These are phyloP conservation scores for Halesus radiatus DNA, from an alignment of 1,140 invertebrate genomes.

Conservation along the genomic window DNA sequence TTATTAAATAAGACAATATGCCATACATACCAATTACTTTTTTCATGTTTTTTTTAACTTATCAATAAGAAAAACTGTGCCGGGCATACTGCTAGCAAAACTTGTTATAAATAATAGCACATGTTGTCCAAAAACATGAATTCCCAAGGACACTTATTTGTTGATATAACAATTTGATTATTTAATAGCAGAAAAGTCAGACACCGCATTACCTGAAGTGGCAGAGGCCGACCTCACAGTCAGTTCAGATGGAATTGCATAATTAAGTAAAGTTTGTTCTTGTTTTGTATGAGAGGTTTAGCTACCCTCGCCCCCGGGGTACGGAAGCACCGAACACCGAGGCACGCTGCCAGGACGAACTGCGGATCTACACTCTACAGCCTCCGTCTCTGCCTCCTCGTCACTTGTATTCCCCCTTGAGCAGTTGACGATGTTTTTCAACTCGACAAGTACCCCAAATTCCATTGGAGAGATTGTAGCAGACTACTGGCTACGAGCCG, in stretches of 20 bases:
- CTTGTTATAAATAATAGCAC: too few species aligned
- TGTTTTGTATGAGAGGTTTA: conserved; percentile 50
- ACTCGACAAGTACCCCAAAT: conserved; percentile 34
- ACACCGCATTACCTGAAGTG: conserved; percentile 46
- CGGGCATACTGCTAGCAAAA: too few species aligned
- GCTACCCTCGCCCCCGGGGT: conserved; percentile 15
- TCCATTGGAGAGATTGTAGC: not conserved
- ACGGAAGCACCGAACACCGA: not conserved
- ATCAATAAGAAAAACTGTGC: too few species aligned
- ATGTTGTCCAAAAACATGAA: not conserved
- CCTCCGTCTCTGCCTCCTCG: not conserved
- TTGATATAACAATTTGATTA: not conserved
- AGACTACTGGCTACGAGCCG: too few species aligned
- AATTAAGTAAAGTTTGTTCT: conserved; percentile 56
- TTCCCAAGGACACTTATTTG: not conserved
- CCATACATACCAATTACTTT: too few species aligned
- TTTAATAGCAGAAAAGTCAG: conserved; percentile 10
- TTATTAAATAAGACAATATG: too few species aligned
- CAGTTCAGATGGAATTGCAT: conserved; percentile 55
- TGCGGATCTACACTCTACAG: not conserved
- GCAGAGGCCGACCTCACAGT: conserved; percentile 30
- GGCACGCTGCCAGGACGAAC: conserved; percentile 3
- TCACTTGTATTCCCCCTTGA: conserved; percentile 39
- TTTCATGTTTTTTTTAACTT: too few species aligned
- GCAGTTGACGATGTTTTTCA: conserved; percentile 39